Evolutionary conservation across 2,888 invertebrate genomes (phyloP), one percentile per base, ranked within the genome.

Genomic region (Hypomecis punctinalis): DNA sequence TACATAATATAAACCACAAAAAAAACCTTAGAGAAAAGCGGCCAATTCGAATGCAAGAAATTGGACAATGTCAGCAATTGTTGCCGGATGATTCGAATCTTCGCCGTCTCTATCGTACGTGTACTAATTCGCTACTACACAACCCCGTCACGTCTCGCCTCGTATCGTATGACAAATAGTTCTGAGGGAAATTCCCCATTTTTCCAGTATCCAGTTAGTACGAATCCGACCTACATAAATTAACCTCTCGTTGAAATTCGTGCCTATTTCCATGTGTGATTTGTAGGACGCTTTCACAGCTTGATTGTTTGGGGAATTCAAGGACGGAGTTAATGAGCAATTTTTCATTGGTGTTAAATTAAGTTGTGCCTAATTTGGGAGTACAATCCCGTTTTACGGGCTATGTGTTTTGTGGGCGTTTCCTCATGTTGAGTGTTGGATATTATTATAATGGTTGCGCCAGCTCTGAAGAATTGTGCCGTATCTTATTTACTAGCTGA

Each of bases 121-220:
- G 70, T 76, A 79, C 80, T 81, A 84, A 84, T 85, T 83, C 79
- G 75, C 79, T 71, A 69, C 71, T 77, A 70, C 80, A 78, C 76
- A 84, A 75, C 75, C 83, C 70, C 70, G 80, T 76, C 85, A 83
- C 85, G 85, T 81, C 72, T 79, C 73, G 71, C 77, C 76, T 78
- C 83, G 76, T 82, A 76, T 84, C 84, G 84, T 84, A 81, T 71
- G 73, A 71, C 73, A 73, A 73, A 73, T 73, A 73, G 71, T 71
- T 73, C 71, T 68, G 68, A 64, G 59, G 65, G 69, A 69, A 71
- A 66, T 68, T 63, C 67, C 63, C 68, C 69, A 73, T 73, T 73
- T 73, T 73, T 73, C 71, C 66, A 68, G 66, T 68, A 73, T 73
- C 73, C 64, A 71, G 68, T 70, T 59, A 67, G 69, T 65, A 58